These are phyloP conservation scores for Laspeyria flexula DNA, from an alignment of 2,888 invertebrate species.

Conservation along the genomic window DNA sequence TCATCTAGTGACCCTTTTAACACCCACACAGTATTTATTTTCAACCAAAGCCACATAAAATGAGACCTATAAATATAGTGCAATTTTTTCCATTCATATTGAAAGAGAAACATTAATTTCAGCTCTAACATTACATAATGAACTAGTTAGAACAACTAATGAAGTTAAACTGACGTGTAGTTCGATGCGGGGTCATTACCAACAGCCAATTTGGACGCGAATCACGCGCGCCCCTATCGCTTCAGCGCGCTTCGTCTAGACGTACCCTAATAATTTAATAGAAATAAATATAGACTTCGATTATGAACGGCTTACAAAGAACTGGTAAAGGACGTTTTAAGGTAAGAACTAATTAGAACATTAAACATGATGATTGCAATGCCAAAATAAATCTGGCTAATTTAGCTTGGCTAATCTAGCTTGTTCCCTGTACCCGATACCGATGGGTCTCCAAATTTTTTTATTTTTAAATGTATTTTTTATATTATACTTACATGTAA, in stretches of 20 bases:
- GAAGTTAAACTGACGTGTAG: slow-evolving; percentile 32
- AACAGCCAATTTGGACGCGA: slow-evolving; percentile 34
- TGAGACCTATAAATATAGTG: background rate
- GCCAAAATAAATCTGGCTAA: no score
- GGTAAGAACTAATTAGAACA: background rate
- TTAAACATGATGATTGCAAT: no score
- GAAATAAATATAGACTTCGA: slow-evolving; percentile 33
- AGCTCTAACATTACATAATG: background rate
- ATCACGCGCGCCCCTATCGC: slow-evolving; percentile 42
- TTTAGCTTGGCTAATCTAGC: no score
- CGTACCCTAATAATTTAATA: slow-evolving; percentile 38
- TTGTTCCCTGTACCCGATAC: no score
- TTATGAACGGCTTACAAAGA: slow-evolving; percentile 24
- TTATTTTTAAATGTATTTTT: no score
- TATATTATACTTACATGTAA: no score
- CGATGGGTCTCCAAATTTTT: no score
- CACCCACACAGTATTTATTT: no score
- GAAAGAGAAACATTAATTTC: background rate
- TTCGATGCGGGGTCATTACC: slow-evolving; percentile 42
- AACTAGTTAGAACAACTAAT: slow-evolving; percentile 7
- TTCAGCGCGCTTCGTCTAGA: slow-evolving; percentile 35
- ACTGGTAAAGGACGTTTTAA: slow-evolving; percentile 8
- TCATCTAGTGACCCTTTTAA: no score
- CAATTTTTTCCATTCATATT: background rate
- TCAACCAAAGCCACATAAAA: background rate